Conservation (phyloP, 2,888 invertebrate genomes). For the Amphipyra tragopoginis region DNA sequence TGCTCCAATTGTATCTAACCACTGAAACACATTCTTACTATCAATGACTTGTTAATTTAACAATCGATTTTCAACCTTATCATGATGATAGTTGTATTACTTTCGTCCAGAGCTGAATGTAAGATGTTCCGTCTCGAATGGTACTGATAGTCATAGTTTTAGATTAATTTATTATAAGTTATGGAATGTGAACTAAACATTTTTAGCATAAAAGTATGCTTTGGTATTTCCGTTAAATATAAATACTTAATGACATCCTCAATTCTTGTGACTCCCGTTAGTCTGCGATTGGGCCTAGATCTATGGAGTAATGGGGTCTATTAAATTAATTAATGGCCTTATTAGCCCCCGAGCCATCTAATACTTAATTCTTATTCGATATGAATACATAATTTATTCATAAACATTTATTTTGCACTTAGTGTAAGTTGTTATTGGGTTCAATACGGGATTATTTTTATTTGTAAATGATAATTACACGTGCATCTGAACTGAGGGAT, state of each 20-base stretch:
- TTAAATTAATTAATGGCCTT: conserved; percentile 47
- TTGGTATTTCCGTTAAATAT: conserved; percentile 9
- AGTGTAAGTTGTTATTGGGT: conserved; percentile 9
- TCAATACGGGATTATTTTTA: background rate
- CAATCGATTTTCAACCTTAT: too few species aligned
- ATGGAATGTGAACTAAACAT: background rate
- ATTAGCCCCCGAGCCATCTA: conserved; percentile 36
- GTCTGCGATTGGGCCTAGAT: conserved; percentile 26
- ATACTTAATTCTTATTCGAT: conserved; percentile 23
- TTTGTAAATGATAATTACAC: too few species aligned
- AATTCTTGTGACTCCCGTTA: conserved; percentile 39
- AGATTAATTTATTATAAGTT: too few species aligned
- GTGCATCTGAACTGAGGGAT: too few species aligned
- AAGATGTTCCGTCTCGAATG: too few species aligned
- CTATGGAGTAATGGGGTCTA: conserved; percentile 32
- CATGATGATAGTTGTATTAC: too few species aligned
- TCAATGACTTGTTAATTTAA: too few species aligned
- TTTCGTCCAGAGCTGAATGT: too few species aligned
- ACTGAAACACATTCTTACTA: too few species aligned
- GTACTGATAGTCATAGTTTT: too few species aligned
- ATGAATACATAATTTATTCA: conserved; percentile 35
- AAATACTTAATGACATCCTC: conserved; percentile 4
- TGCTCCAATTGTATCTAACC: too few species aligned
- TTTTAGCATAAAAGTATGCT: background rate
- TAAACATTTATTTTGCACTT: conserved; percentile 38